A percentile compares a stretch with the other conserved stretches of the same genome.
Conservation (phyloP, 2,888 invertebrate genomes). For the Molorchus minor region DNA sequence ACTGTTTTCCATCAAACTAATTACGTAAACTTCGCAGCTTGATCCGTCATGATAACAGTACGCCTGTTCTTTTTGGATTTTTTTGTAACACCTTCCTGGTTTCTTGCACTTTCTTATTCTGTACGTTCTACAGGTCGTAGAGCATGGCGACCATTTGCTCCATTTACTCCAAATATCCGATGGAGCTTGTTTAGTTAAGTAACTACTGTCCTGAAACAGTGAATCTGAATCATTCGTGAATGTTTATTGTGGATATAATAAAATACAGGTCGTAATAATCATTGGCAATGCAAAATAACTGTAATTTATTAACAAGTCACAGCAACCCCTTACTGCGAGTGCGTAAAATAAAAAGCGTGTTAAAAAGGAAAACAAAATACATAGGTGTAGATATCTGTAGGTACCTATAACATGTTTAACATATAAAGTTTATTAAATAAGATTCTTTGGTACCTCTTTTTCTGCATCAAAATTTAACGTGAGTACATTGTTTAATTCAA, state of each 20-base stretch:
- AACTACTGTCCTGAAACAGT: constrained; percentile 53
- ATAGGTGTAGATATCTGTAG: too few species aligned
- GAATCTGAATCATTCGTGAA: constrained; percentile 3
- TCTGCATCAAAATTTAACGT: too few species aligned
- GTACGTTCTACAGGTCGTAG: constrained; percentile 79
- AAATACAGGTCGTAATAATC: too few species aligned
- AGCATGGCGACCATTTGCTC: constrained; percentile 86
- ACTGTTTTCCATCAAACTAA: constrained; percentile 59
- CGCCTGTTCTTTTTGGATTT: constrained; percentile 82
- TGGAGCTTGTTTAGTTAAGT: constrained; percentile 50
- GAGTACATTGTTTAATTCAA: too few species aligned
- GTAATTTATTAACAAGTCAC: too few species aligned
- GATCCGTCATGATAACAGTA: constrained; percentile 86
- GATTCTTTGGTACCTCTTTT: too few species aligned
- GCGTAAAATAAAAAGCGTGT: too few species aligned
- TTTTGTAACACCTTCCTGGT: constrained; percentile 77
- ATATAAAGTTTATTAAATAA: too few species aligned
- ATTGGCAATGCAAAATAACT: too few species aligned
- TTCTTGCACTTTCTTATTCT: constrained; percentile 81
- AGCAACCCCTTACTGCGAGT: too few species aligned
- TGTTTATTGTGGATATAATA: background rate
- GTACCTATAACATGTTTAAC: too few species aligned
- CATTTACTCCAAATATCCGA: constrained; percentile 67
- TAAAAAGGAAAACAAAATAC: too few species aligned
- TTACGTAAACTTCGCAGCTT: constrained; percentile 77